Base-by-base conservation (phyloP, 2,888 invertebrate genomes). In the Agrenia bidenticulata region DNA sequence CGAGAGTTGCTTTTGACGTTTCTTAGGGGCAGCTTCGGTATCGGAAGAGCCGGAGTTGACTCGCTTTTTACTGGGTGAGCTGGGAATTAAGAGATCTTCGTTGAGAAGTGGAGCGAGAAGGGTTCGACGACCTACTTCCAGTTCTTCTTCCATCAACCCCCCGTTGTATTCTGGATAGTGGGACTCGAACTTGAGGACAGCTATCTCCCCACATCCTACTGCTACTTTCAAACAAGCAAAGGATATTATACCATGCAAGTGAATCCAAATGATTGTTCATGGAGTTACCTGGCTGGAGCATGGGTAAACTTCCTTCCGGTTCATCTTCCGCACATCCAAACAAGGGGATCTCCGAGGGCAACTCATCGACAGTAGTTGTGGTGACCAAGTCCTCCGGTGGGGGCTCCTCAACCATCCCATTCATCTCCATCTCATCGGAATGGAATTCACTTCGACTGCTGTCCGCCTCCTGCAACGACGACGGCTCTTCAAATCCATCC, bases 361-460 rank as follows among this genome's bases (percentile, higher is more conserved):
- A 21, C 21, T 9, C 7, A 7, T 45, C 45, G 7, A 21, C 15
- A 9, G 51, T 51, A 5, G 51, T 51, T 4, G 51, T 51, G 4
- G 51, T 21, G 26, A 51, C 51, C 7, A 51, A 15, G n/a, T 51
- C 51, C 24, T 51, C 51, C 13, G 24, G 24, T 21, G 24, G 5
- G 2, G 21, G 51, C 11, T 21, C 23, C 19, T 7, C 49, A 17
- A n/a, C n/a, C n/a, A n/a, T n/a, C n/a, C n/a, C 45, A 7, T 45
- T 45, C 45, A n/a, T n/a, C 45, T 9, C 4, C 45, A 45, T 45
- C 7, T n/a, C 15, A n/a, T 39, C 39, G 15, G 39, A 39, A 11
- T 39, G 39, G 39, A 39, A 39, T 7, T 39, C 39, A 39, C 45
- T 45, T 45, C 45, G 45, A 45, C 45, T 45, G 19, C 45, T 45